A percentile compares a stretch with the other conserved stretches of the same genome.
phyloP scores from a whole-genome alignment of 2,113 vertebrate species.

The Perognathus longimembris region DNA sequence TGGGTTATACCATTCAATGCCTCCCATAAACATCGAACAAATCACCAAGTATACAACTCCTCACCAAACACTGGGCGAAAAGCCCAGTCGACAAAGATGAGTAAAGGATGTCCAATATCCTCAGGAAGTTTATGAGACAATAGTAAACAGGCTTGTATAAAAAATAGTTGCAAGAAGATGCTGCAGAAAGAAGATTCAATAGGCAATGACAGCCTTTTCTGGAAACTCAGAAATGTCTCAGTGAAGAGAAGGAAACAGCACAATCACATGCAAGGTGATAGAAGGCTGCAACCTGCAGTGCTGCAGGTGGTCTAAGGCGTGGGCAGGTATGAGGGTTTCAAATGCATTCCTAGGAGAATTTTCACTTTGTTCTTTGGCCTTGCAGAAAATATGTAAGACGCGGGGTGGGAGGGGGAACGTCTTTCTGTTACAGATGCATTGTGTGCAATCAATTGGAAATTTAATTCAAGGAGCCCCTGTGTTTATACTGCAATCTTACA shows the following conservation, averaged over 20 bases:
- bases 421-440: neutral
- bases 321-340: neutral
- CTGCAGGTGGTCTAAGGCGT: accelerated
- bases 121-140: neutral
- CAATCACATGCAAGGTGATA: too few species aligned
- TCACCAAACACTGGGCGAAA: neutral
- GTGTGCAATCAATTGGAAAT: neutral
- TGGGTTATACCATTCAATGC: neutral
- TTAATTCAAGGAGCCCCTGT: neutral
- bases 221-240: neutral
- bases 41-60: neutral
- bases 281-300: too few species aligned
- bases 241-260: neutral
- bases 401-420: accelerated
- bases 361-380: neutral
- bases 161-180: neutral
- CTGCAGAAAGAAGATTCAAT: neutral
- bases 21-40: neutral
- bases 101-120: too few species aligned
- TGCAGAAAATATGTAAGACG: neutral
- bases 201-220: neutral
- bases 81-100: neutral
- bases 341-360: neutral
- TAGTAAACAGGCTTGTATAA: neutral
- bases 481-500: neutral